Base-by-base conservation (phyloP, 2,888 invertebrate species). In the Tetropium fuscum region DNA sequence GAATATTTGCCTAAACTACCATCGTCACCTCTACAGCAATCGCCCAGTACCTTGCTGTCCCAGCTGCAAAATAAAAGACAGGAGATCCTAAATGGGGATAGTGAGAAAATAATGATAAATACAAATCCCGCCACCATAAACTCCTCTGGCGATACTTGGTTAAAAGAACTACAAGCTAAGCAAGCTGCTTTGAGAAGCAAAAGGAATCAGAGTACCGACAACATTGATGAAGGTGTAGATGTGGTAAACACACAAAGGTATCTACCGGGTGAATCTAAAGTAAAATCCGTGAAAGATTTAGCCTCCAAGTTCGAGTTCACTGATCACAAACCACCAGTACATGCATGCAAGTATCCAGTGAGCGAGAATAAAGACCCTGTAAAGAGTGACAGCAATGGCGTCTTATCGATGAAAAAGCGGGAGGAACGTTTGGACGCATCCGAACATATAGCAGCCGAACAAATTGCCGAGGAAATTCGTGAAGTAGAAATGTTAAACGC, bases 121-220 rank as follows among this genome's bases (percentile, higher is more conserved):
- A 84, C 48, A 11, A 44, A 25, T n/a, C 5, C 45, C 1, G 20
- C 45, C 64, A 62, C 69, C 20, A 18, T 74, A 72, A 48, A 69
- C 71, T 68, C 80, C 25, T 77, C 83, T 10, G 83, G 87, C 16
- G 89, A 90, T 67, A 87, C 86, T 7, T 92, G 93, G 90, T 78
- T 94, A 8, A 87, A 88, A 71, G 94, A 94, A 78, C 79, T 94
- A 22, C 93, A 94, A 81, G 89, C 90, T 0, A 93, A 92, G 78
- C 92, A 92, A 82, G 89, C 86, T 3, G 87, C 88, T 54, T 79
- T 89, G 55, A 81, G 84, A 70, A 83, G 82, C 61, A 87, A 86
- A 53, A 83, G 80, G 86, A 81, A 54, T 76, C 83, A 60, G 83
- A 19, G 81, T 80, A 22, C 81, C 79, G 22, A 84, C 82, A 66